phyloP scores from a whole-genome alignment of 2,113 vertebrate species.

The Galemys pyrenaicus region DNA sequence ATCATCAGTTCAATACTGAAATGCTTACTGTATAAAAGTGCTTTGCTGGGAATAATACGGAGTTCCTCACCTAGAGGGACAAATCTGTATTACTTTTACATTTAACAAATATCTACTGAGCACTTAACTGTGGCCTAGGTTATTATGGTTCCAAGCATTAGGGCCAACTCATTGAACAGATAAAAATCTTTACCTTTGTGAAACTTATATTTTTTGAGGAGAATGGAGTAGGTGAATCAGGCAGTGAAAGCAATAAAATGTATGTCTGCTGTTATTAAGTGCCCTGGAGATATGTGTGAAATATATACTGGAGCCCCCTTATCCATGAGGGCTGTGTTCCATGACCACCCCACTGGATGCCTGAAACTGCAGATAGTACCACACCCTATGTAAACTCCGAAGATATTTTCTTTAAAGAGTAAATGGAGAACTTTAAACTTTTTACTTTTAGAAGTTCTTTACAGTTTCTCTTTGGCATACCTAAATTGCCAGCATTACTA shows the following conservation, averaged over 20 bases:
- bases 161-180: not conserved
- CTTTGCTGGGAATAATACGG: not conserved
- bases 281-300: not conserved
- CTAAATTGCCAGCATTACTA: too few species aligned
- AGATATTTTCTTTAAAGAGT: too few species aligned
- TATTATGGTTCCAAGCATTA: not conserved
- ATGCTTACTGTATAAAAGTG: not conserved
- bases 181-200: not conserved
- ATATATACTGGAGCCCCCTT: not conserved
- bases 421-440: too few species aligned
- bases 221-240: not conserved
- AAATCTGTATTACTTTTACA: conserved; percentile 22
- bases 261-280: not conserved
- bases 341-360: too few species aligned
- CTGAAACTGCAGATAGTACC: too few species aligned
- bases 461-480: too few species aligned
- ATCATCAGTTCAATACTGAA: not conserved
- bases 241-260: not conserved
- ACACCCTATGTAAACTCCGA: too few species aligned
- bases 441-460: too few species aligned
- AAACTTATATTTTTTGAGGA: conserved; percentile 6
- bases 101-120: not conserved
- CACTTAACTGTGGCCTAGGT: not conserved
- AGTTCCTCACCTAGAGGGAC: not conserved
- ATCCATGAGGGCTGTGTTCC: too few species aligned